Conservation (phyloP, 2,888 invertebrate genomes). For the Netelia virgata region DNA sequence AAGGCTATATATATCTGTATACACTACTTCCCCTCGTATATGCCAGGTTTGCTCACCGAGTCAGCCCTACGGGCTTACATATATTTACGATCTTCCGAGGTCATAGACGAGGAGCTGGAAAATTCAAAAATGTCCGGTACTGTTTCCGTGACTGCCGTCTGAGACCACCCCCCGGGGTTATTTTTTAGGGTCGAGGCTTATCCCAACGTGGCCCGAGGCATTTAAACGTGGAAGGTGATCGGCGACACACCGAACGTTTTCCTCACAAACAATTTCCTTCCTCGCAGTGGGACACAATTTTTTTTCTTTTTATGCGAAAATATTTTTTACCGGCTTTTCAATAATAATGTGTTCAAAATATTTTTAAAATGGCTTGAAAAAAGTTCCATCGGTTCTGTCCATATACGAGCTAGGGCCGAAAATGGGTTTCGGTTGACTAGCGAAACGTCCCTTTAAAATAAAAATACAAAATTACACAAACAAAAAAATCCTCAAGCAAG, state of each 20-base stretch:
- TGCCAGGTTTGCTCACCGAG: slow-evolving; percentile 22
- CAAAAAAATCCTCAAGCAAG: too few relatives aligned
- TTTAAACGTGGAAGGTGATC: background rate
- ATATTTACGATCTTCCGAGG: slow-evolving; percentile 48
- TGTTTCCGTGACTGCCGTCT: slow-evolving; percentile 23
- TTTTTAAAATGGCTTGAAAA: too few relatives aligned
- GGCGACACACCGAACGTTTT: background rate
- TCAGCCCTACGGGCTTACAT: slow-evolving; percentile 15
- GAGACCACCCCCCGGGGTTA: slow-evolving; percentile 13
- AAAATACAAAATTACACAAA: too few relatives aligned
- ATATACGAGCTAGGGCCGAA: too few relatives aligned
- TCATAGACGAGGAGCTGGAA: slow-evolving; percentile 48
- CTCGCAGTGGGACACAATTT: too few relatives aligned
- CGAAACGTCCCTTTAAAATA: too few relatives aligned
- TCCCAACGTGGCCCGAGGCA: background rate
- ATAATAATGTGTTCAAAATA: too few relatives aligned
- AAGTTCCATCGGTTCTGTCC: too few relatives aligned
- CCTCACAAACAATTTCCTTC: background rate
- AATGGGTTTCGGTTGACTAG: too few relatives aligned
- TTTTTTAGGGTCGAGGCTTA: background rate
- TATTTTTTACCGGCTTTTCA: too few relatives aligned
- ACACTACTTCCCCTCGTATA: slow-evolving; percentile 25
- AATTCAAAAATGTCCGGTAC: slow-evolving; percentile 43
- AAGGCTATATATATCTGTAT: slow-evolving; percentile 9
- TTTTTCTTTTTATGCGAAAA: too few relatives aligned